A percentile compares a stretch with the other conserved stretches of the same genome.
Conservation (phyloP, 2,888 invertebrate species). For the Cataglyphis albicans region DNA sequence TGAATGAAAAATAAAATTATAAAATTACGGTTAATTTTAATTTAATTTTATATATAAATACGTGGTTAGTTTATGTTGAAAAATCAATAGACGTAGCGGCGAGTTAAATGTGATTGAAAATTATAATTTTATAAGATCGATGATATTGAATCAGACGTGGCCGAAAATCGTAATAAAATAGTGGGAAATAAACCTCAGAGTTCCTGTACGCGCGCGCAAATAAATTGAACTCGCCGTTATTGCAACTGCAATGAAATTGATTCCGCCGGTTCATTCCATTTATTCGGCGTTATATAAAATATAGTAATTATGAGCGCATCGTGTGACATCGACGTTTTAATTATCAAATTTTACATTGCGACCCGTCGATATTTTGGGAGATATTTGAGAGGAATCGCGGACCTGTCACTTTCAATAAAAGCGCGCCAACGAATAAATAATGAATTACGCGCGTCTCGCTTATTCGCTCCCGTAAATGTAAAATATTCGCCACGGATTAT, state of each 20-base stretch:
- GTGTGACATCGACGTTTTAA: slow-evolving; percentile 43
- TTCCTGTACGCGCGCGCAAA: slow-evolving; percentile 19
- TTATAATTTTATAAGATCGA: slow-evolving; percentile 46
- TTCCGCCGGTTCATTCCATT: slow-evolving; percentile 43
- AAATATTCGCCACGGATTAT: slow-evolving; percentile 54
- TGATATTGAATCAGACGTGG: slow-evolving; percentile 33
- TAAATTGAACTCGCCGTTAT: slow-evolving; percentile 49
- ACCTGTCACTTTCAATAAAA: slow-evolving; percentile 32
- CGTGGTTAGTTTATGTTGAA: background rate
- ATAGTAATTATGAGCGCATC: slow-evolving; percentile 30
- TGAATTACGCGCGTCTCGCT: background rate
- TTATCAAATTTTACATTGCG: slow-evolving; percentile 44
- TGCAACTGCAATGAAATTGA: slow-evolving; percentile 42
- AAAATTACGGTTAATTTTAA: slow-evolving; percentile 8
- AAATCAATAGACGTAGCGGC: background rate
- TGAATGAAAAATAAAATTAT: background rate
- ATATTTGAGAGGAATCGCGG: background rate
- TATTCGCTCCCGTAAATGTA: background rate
- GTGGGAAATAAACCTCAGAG: slow-evolving; percentile 15
- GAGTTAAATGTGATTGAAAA: slow-evolving; percentile 17
- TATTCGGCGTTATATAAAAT: slow-evolving; percentile 36
- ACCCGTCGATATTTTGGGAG: slow-evolving; percentile 18
- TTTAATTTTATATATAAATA: background rate
- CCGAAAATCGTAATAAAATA: slow-evolving; percentile 36
- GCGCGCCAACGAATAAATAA: slow-evolving; percentile 32